Percentiles rank a stretch among this genome's conserved stretches.
These are phyloP conservation scores for Spialia ferax DNA, from an alignment of 2,888 invertebrate species.

Conservation along the genomic window DNA sequence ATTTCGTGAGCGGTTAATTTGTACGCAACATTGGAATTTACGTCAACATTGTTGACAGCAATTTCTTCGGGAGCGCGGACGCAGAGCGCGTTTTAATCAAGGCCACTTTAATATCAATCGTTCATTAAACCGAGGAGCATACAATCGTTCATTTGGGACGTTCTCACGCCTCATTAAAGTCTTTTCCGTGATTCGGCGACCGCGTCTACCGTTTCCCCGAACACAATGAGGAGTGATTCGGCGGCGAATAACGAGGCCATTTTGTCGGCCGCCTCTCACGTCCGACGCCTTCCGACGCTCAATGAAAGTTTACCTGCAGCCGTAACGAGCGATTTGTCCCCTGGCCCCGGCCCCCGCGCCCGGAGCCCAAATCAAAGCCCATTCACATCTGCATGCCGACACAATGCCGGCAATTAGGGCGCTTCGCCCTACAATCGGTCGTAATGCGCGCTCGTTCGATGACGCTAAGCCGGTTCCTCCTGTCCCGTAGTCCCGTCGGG, in stretches of 20 bases:
- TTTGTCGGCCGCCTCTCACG: constrained; percentile 86
- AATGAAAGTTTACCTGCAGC: constrained; percentile 87
- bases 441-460: constrained; percentile 82
- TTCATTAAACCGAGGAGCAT: constrained; percentile 76
- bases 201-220: constrained; percentile 86
- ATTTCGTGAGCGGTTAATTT: constrained; percentile 16
- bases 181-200: constrained; percentile 84
- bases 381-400: constrained; percentile 87
- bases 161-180: constrained; percentile 87
- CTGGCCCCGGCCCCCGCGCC: constrained; percentile 74
- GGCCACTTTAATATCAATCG: constrained; percentile 78
- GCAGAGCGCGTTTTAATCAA: constrained; percentile 62
- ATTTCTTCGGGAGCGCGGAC: constrained; percentile 35
- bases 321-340: constrained; percentile 87
- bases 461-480: constrained; percentile 57
- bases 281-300: constrained; percentile 87
- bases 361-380: constrained; percentile 86
- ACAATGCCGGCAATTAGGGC: constrained; percentile 87
- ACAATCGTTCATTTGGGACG: constrained; percentile 84
- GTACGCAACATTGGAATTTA: constrained; percentile 33
- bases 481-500: constrained; percentile 42
- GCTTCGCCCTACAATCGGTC: constrained; percentile 83
- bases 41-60: constrained; percentile 33
- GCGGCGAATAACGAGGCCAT: constrained; percentile 87
- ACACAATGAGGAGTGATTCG: constrained; percentile 86